These are phyloP conservation scores for Cistogaster globosa DNA, from an alignment of 2,888 invertebrate species.

Conservation along the genomic window DNA sequence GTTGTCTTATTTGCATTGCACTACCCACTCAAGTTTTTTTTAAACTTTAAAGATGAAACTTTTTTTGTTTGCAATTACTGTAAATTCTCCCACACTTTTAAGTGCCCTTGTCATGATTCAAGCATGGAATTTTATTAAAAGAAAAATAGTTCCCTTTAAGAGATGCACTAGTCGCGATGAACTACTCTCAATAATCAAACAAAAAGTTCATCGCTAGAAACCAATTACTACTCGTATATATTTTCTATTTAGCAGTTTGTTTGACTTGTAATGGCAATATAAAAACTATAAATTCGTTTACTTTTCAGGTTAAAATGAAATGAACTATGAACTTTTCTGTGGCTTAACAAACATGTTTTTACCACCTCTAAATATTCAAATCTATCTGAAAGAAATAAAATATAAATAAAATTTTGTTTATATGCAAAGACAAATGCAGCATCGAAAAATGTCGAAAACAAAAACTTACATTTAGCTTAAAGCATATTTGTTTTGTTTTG, in stretches of 20 bases:
- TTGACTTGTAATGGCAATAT: constrained; percentile 10
- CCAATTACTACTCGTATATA: constrained; percentile 66
- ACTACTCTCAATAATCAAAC: constrained; percentile 37
- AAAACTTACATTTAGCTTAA: constrained; percentile 21
- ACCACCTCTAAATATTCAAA: constrained; percentile 50
- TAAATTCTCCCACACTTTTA: constrained; percentile 67
- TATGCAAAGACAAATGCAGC: constrained; percentile 37
- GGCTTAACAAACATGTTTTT: constrained; percentile 60
- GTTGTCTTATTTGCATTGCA: not conserved
- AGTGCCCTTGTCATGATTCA: constrained; percentile 27
- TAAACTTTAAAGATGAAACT: constrained; percentile 42
- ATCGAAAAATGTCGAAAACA: constrained; percentile 1
- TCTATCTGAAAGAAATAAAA: not conserved
- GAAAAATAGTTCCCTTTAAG: constrained; percentile 36
- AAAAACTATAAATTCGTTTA: constrained; percentile 45
- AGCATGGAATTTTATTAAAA: constrained; percentile 19
- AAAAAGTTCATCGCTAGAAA: constrained; percentile 60
- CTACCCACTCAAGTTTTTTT: constrained; percentile 34
- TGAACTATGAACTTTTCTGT: constrained; percentile 65
- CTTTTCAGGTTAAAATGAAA: constrained; percentile 63
- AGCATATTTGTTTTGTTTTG: not conserved
- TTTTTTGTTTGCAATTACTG: constrained; percentile 36
- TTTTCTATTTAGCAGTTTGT: constrained; percentile 6
- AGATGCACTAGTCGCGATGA: constrained; percentile 57
- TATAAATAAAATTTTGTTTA: constrained; percentile 28